Percentiles rank a stretch among this genome's conserved stretches.
phyloP scores from a whole-genome alignment of 2,113 vertebrate genomes.

The Scopus umbretta region DNA sequence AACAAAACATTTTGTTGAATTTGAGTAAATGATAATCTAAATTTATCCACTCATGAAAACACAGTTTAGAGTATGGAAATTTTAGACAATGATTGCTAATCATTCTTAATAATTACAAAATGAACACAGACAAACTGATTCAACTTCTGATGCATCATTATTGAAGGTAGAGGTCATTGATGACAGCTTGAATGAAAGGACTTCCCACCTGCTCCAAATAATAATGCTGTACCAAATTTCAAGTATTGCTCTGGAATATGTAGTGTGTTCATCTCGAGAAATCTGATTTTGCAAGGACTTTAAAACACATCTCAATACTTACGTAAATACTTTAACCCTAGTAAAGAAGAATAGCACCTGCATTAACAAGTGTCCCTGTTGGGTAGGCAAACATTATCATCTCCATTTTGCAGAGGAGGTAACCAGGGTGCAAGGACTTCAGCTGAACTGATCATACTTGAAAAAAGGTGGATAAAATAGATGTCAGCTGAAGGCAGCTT shows the following conservation, averaged over 20 bases:
- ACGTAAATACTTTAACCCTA: background rate
- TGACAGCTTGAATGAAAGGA: background rate
- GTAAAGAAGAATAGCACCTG: background rate
- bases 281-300: background rate
- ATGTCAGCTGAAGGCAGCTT: background rate
- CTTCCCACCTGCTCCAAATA: background rate
- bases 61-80: background rate
- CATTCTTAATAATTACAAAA: background rate
- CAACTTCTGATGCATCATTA: background rate
- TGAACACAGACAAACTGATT: background rate
- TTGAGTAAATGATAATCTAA: background rate
- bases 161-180: background rate
- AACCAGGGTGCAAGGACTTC: background rate
- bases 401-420: background rate
- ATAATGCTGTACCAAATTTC: background rate
- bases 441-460: background rate
- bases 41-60: background rate
- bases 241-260: background rate
- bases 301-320: background rate
- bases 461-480: background rate
- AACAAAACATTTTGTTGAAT: background rate
- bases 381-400: background rate
- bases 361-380: background rate
- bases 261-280: background rate
- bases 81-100: background rate